Evolutionary conservation across 2,888 invertebrate species (phyloP), one percentile per base, ranked within the genome.

Genomic region (Latrodectus elegans): DNA sequence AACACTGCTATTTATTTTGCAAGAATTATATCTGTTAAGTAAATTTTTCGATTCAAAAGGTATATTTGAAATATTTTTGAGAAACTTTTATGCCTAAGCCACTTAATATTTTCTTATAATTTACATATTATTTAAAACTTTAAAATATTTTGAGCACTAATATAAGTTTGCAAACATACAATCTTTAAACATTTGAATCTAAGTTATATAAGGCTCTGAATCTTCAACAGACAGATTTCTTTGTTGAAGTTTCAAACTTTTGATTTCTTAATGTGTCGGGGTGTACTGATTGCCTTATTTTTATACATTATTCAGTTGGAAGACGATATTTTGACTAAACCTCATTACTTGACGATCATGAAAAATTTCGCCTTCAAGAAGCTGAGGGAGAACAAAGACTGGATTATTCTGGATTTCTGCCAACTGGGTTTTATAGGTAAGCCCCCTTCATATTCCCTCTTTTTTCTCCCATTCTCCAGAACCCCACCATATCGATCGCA

Each of bases 351-450:
- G 91, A 95, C 95, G 80, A 96, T 96, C 86, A 96, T 97, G 95
- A 96, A 96, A 92, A 95, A 95, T 87, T 96, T 95, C 92, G 96
- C 96, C n/a, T 93, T 95, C 12, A 95, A 95, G 91, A 96, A 95
- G 92, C 95, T 95, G 76, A 94, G 95, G 26, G 93, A 94, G 89
- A 95, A 95, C 91, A 93, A 96, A 53, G 94, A 95, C 49, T 99
- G 99, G 98, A 95, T 98, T 91, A 95, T 97, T 81, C 93, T 99
- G 81, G 98, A 99, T 92, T 99, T 97, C 92, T 98, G 98, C 92
- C 95, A 96, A 89, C 94, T 98, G 9, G 99, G 99, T 65, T 99
- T 98, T 91, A 99, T 99, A 90, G 90, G 90, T 89, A 81, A 86
- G 89, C 76, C 78, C 79, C 72, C 80, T 53, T 52, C 68, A 81